Conservation (phyloP, 2,888 invertebrate species). For the Vesta saturnalis region DNA sequence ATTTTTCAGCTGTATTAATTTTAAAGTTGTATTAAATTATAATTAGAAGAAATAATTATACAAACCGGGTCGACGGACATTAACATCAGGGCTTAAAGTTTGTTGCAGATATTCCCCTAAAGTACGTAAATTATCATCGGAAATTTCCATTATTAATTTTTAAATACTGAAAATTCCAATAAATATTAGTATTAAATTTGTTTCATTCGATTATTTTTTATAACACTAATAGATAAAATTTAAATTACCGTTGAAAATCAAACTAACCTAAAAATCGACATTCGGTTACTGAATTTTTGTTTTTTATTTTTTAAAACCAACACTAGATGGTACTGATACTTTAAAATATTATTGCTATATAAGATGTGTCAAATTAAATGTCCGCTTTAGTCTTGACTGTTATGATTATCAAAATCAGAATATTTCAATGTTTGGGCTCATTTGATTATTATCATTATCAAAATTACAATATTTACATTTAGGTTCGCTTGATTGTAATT, state of each 20-base stretch:
- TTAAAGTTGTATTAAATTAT: conserved; percentile 25
- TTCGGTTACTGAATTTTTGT: too few species aligned
- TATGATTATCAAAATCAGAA: too few species aligned
- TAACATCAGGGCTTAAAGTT: conserved; percentile 86
- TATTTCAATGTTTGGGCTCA: too few species aligned
- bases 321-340: too few species aligned
- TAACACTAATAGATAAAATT: not conserved
- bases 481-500: too few species aligned
- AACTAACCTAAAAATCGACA: too few species aligned
- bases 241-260: not conserved
- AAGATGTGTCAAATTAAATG: too few species aligned
- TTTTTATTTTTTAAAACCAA: too few species aligned
- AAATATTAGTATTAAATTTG: not conserved
- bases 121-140: conserved; percentile 84
- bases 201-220: not conserved
- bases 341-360: too few species aligned
- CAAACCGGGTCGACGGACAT: conserved; percentile 85
- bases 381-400: too few species aligned
- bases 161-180: not conserved
- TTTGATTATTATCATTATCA: too few species aligned
- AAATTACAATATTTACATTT: too few species aligned
- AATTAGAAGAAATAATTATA: conserved; percentile 37
- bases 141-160: conserved; percentile 79
- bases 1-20: conserved; percentile 81
- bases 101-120: conserved; percentile 87